Base-by-base conservation (phyloP, 2,888 invertebrate genomes). In the Pachliopta kotzebuea region DNA sequence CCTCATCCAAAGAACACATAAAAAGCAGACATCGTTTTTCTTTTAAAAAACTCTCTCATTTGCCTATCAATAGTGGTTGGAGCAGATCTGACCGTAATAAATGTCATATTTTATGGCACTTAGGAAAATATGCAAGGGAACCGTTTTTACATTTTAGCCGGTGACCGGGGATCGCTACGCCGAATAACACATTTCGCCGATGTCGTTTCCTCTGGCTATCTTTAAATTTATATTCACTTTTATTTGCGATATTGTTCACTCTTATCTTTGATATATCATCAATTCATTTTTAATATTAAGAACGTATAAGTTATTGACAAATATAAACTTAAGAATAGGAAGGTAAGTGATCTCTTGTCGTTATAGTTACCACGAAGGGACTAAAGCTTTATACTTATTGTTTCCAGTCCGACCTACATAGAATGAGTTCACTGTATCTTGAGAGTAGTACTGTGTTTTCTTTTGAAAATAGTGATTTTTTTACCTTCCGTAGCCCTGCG, bases 41-140 rank as follows among this genome's bases (percentile, higher is more conserved):
- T 90, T 90, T 91, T 90, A 91, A 90, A 90, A 91, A 89, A 87
- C 86, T 90, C 90, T 89, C 90, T 90, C 91, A 90, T 91, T 91
- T 91, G 91, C 90, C 91, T 91, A 90, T 90, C 91, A 90, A 91
- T 91, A 90, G 91, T 91, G 91, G 86, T 89, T 84, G 84, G 85
- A 87, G 89, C 88, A 90, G 89, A 90, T 90, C 87, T 90, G 90
- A 91, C 90, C 90, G 90, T 91, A 90, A 91, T 91, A 91, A 91
- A 91, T 88, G 90, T 91, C 90, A 88, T 90, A 90, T 83, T 90
- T 90, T 91, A 91, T 88, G 86, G 88, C 89, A 86, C 89, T 90
- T 86, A 83, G 83, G 88, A 85, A 89, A 88, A 90, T 90, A 90
- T 91, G 90, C 90, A 89, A 91, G 90, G 90, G 89, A 88, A 86